Percentiles rank a stretch among this genome's conserved stretches.
Evolutionary conservation across 1,140 invertebrate species (phyloP).

Genomic region (Hypothenemus hampei): DNA sequence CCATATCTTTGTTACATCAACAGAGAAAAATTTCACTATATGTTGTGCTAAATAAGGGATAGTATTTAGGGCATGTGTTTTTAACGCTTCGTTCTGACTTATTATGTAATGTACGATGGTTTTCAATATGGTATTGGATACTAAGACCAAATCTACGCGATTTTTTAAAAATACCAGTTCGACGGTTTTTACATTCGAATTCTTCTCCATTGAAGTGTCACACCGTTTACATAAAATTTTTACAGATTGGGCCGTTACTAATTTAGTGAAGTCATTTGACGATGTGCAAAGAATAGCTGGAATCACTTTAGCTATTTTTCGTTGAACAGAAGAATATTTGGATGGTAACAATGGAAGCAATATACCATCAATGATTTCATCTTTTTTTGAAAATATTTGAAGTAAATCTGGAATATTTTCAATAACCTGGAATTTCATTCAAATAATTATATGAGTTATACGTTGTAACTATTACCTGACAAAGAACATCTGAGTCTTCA

Average conservation of each 20-base stretch:
- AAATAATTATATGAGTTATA: not conserved
- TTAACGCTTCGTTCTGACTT: slow-evolving; percentile 11
- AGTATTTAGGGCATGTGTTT: slow-evolving; percentile 19
- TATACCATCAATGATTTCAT: slow-evolving; percentile 24
- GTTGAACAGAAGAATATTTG: slow-evolving; percentile 3
- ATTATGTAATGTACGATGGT: slow-evolving; percentile 23
- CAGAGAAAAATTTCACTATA: slow-evolving; percentile 44
- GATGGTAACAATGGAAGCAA: slow-evolving; percentile 22
- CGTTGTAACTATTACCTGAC: slow-evolving; percentile 3
- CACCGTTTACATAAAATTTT: slow-evolving; percentile 24
- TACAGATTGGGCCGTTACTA: not conserved
- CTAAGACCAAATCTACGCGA: not conserved
- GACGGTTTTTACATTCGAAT: not conserved
- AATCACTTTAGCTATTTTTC: slow-evolving; percentile 18
- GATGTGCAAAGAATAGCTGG: slow-evolving; percentile 26
- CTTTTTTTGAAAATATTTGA: slow-evolving; percentile 26
- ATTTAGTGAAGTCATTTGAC: slow-evolving; percentile 13
- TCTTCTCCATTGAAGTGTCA: not conserved
- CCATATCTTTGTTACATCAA: slow-evolving; percentile 43
- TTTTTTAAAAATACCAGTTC: slow-evolving; percentile 15
- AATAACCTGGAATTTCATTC: slow-evolving; percentile 18
- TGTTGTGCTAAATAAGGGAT: slow-evolving; percentile 46
- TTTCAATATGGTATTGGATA: slow-evolving; percentile 21
- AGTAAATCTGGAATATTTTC: slow-evolving; percentile 26
- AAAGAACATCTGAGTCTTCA: slow-evolving; percentile 6